Base-by-base conservation (phyloP, 2,113 vertebrate genomes). In the Sinocyclocheilus anophthalmus region DNA sequence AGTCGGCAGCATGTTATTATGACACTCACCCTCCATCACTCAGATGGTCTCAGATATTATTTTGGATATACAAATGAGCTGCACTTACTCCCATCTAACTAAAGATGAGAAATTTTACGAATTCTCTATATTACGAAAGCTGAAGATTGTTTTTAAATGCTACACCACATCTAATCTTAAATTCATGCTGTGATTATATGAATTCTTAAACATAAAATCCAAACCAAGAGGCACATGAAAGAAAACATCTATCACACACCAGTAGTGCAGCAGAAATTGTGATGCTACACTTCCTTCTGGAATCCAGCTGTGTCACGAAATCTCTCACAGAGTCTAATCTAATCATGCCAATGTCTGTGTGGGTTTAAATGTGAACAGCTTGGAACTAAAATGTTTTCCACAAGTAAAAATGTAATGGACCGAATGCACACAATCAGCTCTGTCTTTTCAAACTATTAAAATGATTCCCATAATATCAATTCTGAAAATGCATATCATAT, bases 141-240 rank as follows among this genome's bases (percentile, higher is more conserved):
- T 16, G n/a, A 0, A 26, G 5, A 50, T 24, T 26, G 42, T 50
- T 50, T 73, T 14, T 26, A 76, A 50, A 76, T 76, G 39, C 8
- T 76, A 76, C 42, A 76, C 42, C 42, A 3, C n/a, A 76, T 16
- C 42, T 50, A 50, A 48, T 48, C 22, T 76, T 16, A 6, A 7
- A n/a, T 42, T 26, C 73, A 50, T 16, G 73, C 42, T 14, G 42
- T 16, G 42, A 76, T n/a, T 50, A 16, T 76, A 24, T 76, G 73
- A 76, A 50, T 76, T 76, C 42, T 16, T 50, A 76, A 50, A 26
- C 73, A 76, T 13, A 50, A 48, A 50, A 76, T 48, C n/a, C 39
- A 48, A 76, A 76, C n/a, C n/a, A 14, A 76, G 73, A 76, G 73
- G 45, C 20, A 76, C 12, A 76, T 76, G 73, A 76, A 26, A 76